phyloP scores from a whole-genome alignment of 2,113 vertebrate species.

The Psammodynastes pulverulentus region DNA sequence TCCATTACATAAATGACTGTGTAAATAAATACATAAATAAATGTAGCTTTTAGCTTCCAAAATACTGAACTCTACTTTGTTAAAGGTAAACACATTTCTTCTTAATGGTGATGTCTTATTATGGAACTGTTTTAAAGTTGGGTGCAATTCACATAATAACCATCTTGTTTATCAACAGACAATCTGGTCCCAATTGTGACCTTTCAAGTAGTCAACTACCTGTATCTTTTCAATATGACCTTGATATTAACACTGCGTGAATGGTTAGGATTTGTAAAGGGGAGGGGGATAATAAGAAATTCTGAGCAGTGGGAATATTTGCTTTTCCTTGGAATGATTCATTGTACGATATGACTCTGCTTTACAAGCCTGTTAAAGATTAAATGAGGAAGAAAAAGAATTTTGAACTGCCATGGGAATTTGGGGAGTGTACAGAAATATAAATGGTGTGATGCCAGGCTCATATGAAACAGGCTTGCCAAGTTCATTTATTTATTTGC shows the following conservation, averaged over 20 bases:
- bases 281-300: not conserved
- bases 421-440: not conserved
- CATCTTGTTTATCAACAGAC: not conserved
- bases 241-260: not conserved
- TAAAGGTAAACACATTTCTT: not conserved
- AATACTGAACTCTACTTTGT: not conserved
- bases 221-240: not conserved
- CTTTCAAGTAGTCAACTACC: not conserved
- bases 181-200: not conserved
- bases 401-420: not conserved
- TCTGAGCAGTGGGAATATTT: not conserved
- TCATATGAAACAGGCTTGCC: not conserved
- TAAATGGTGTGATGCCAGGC: not conserved
- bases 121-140: not conserved
- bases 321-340: not conserved
- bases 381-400: not conserved
- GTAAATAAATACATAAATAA: not conserved
- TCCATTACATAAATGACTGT: not conserved
- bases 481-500: not conserved
- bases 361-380: not conserved
- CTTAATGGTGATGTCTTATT: not conserved
- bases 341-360: not conserved
- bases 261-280: not conserved
- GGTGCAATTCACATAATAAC: not conserved
- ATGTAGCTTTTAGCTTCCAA: not conserved